Evolutionary conservation across 2,888 invertebrate genomes (phyloP), one percentile per base, ranked within the genome.

Genomic region (Molanna angustata): DNA sequence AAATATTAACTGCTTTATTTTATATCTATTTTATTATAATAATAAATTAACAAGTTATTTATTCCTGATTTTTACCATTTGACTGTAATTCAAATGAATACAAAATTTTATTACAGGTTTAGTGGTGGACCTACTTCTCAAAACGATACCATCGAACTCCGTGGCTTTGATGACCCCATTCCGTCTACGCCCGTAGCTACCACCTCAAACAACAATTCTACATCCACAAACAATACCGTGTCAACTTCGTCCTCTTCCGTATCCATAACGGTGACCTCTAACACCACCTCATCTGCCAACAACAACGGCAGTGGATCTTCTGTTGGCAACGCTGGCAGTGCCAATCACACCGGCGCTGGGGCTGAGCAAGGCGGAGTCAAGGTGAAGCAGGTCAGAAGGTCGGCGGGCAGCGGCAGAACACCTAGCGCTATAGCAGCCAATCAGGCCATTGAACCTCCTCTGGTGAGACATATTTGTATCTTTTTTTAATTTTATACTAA

Each of bases 71-170:
- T n/a, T n/a, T n/a, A n/a, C n/a, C n/a, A n/a, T n/a, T n/a, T n/a
- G n/a, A n/a, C n/a, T n/a, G n/a, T n/a, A n/a, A n/a, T 27, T 6
- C 9, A n/a, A n/a, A n/a, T n/a, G n/a, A n/a, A n/a, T n/a, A n/a
- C n/a, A n/a, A n/a, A 14, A 27, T 40, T 52, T 19, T 17, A 19
- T 9, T 37, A 7, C 27, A 76, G 78, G 84, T 88, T 86, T 66
- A 88, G 88, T 64, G 86, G 86, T 55, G 95, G 94, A 39, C 95
- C 95, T 40, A 88, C 89, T 56, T 94, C 94, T 56, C 90, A 94
- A 67, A 69, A 86, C 65, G 96, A 96, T 64, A 93, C 91, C 31
- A 96, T 96, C 63, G 96, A 96, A 70, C 76, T 96, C 62, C 85
- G 89, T 42, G 96, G 96, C 14, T 96, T 96, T 72, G 94, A 95